Conservation (phyloP, 2,797 vertebrate species). For the Nothura maculosa region DNA sequence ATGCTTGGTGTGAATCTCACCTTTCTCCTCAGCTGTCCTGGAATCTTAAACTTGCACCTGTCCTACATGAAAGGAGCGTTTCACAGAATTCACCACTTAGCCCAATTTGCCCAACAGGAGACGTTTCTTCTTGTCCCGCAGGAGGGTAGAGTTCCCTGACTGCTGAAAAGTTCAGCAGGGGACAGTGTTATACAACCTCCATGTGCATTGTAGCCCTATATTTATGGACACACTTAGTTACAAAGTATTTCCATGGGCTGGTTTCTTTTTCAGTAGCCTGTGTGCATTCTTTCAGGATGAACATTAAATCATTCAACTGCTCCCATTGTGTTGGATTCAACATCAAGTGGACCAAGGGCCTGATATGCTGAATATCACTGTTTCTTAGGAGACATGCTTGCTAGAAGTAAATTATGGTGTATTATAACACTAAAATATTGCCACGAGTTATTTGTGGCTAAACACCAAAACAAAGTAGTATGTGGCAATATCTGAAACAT, state of each 20-base stretch:
- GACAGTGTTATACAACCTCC: not conserved
- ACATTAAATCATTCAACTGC: conserved; percentile 57
- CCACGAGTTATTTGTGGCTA: conserved; percentile 43
- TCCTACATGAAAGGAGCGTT: not conserved
- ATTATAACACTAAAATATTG: conserved; percentile 26
- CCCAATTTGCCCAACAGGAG: not conserved
- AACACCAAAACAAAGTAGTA: conserved; percentile 36
- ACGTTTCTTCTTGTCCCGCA: not conserved
- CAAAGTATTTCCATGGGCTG: conserved; percentile 65
- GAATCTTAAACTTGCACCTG: conserved; percentile 40
- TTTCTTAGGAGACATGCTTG: conserved; percentile 31
- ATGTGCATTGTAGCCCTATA: conserved; percentile 10
- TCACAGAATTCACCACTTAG: conserved; percentile 4
- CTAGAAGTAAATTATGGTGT: conserved; percentile 58
- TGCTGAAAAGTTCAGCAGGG: not conserved
- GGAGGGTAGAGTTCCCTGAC: not conserved
- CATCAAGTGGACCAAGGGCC: not conserved
- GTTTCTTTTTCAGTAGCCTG: conserved; percentile 57
- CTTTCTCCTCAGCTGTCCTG: not conserved
- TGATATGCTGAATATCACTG: not conserved
- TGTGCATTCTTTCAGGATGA: conserved; percentile 60
- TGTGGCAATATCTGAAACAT: conserved; percentile 36
- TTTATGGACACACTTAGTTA: conserved; percentile 59
- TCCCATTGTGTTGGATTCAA: conserved; percentile 51
- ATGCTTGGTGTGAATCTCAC: not conserved